These are phyloP conservation scores for Caenorhabditis virilis DNA, from an alignment of 2,888 invertebrate species.

Conservation along the genomic window DNA sequence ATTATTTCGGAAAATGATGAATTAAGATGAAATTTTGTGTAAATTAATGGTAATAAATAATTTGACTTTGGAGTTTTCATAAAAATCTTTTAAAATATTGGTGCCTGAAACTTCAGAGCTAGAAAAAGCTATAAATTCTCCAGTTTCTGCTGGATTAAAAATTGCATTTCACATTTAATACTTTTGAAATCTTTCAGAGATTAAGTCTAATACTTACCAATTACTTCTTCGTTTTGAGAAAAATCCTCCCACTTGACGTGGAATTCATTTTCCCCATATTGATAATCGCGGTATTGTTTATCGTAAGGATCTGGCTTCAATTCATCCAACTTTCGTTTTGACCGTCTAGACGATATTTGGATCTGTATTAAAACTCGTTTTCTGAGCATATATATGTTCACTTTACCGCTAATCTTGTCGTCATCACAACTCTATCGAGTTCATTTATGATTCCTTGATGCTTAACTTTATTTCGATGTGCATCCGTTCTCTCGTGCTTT, in stretches of 20 bases:
- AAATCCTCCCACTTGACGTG: slow-evolving; percentile 15
- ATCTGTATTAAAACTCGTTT: background rate
- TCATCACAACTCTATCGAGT: slow-evolving; percentile 13
- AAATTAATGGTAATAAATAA: too few species aligned
- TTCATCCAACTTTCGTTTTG: background rate
- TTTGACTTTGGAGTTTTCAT: too few species aligned
- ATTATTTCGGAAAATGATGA: too few species aligned
- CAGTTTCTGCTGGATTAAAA: too few species aligned
- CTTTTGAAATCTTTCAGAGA: too few species aligned
- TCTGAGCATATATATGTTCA: background rate
- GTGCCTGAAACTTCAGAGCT: too few species aligned
- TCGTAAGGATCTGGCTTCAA: background rate
- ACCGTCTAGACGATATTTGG: slow-evolving; percentile 12
- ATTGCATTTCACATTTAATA: too few species aligned
- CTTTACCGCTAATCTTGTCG: slow-evolving; percentile 8
- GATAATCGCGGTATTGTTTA: background rate
- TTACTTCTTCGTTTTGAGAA: too few species aligned
- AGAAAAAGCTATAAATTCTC: too few species aligned
- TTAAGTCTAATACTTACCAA: too few species aligned
- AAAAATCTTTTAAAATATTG: too few species aligned
- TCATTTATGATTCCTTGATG: slow-evolving; percentile 5
- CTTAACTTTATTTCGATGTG: slow-evolving; percentile 14
- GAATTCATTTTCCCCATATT: slow-evolving; percentile 10
- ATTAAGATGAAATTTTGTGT: too few species aligned
- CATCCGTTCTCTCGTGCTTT: slow-evolving; percentile 31